Evolutionary conservation across 2,888 invertebrate species (phyloP).

Genomic region (Idaea aversata): DNA sequence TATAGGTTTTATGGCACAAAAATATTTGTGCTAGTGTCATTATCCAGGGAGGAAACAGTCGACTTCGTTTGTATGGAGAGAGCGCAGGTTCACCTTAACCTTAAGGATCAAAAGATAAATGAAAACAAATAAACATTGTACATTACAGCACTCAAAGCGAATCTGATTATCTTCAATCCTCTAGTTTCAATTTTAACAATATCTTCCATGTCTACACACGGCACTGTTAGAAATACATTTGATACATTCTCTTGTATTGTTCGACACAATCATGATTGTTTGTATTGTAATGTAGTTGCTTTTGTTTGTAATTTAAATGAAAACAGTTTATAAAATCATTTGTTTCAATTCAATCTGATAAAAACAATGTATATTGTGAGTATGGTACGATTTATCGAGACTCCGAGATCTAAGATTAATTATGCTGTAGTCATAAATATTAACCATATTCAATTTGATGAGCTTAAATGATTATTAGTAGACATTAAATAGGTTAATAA

Average conservation of each 20-base stretch:
- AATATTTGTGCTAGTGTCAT: too few relatives aligned
- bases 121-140: conserved; percentile 27
- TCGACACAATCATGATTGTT: not conserved
- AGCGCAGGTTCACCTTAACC: too few relatives aligned
- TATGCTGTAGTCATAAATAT: too few relatives aligned
- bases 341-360: not conserved
- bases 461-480: too few relatives aligned
- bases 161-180: conserved; percentile 42
- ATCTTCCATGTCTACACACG: conserved; percentile 34
- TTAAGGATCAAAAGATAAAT: too few relatives aligned
- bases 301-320: not conserved
- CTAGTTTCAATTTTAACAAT: conserved; percentile 29
- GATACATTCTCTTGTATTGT: not conserved
- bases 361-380: not conserved
- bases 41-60: too few relatives aligned
- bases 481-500: too few relatives aligned
- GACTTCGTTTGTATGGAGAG: too few relatives aligned
- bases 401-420: too few relatives aligned
- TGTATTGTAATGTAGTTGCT: not conserved
- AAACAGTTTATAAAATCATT: not conserved
- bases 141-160: conserved; percentile 43
- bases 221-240: conserved; percentile 9
- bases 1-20: too few relatives aligned
- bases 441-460: too few relatives aligned
- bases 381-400: too few relatives aligned